A percentile compares a stretch with the other conserved stretches of the same genome.
Conservation (phyloP, 2,888 invertebrate species). For the Holacanthella duospinosa region DNA sequence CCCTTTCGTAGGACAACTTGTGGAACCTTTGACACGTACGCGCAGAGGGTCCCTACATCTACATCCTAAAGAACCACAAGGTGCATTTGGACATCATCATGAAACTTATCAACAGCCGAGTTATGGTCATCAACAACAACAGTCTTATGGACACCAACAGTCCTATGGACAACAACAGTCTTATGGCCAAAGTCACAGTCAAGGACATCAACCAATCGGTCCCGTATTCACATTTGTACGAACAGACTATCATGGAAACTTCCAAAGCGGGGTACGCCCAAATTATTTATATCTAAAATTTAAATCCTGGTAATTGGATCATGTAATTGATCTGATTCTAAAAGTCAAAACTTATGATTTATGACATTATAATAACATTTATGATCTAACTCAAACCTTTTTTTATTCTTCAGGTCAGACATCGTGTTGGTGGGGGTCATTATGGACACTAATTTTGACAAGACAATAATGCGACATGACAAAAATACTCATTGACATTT, state of each 20-base stretch:
- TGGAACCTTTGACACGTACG: constrained; percentile 10
- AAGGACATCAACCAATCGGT: constrained; percentile 25
- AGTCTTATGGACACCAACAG: constrained; percentile 10
- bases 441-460: background rate
- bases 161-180: constrained; percentile 10
- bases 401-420: background rate
- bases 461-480: too few relatives aligned
- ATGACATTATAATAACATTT: background rate
- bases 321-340: too few relatives aligned
- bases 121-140: constrained; percentile 10
- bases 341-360: too few relatives aligned
- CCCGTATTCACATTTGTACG: constrained; percentile 36
- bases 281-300: too few relatives aligned
- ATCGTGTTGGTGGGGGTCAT: background rate
- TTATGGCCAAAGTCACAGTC: constrained; percentile 1
- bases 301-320: too few relatives aligned
- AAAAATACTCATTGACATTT: too few relatives aligned
- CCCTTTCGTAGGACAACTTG: background rate
- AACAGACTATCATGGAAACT: constrained; percentile 34
- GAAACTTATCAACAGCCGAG: constrained; percentile 8
- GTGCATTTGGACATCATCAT: constrained; percentile 7
- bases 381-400: too few relatives aligned
- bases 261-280: constrained; percentile 33
- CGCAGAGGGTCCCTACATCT: constrained; percentile 10
- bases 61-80: background rate